Evolutionary conservation across 2,888 invertebrate species (phyloP).

Genomic region (Drosophila kambysellisi): DNA sequence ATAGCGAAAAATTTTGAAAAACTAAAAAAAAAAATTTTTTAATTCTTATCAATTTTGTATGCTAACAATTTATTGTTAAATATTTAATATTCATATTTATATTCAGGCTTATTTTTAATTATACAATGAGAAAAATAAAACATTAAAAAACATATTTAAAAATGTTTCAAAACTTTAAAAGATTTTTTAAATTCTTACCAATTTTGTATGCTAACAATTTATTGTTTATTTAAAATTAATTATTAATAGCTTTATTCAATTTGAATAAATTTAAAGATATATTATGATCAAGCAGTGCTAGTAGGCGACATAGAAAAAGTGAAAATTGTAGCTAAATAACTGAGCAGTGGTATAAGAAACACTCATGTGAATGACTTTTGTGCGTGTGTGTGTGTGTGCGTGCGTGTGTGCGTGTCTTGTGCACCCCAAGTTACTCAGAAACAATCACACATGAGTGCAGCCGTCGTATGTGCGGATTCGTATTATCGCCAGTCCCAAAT

Average conservation of each 20-base stretch:
- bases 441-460: slow-evolving; percentile 74
- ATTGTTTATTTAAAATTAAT: background rate
- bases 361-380: slow-evolving; percentile 14
- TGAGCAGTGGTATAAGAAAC: slow-evolving; percentile 38
- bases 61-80: background rate
- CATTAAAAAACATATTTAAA: too few relatives aligned
- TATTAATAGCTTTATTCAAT: background rate
- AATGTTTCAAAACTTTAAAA: background rate
- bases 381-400: slow-evolving; percentile 11
- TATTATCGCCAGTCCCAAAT: slow-evolving; percentile 57
- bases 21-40: too few relatives aligned
- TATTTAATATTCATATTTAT: background rate
- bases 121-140: too few relatives aligned
- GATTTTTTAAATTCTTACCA: background rate
- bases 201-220: background rate
- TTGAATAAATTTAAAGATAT: background rate
- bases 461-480: slow-evolving; percentile 46
- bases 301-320: too few relatives aligned
- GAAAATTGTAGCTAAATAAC: slow-evolving; percentile 16
- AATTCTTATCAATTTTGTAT: too few relatives aligned
- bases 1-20: background rate
- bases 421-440: slow-evolving; percentile 46
- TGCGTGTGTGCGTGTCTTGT: slow-evolving; percentile 14
- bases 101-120: too few relatives aligned
- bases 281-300: background rate